Evolutionary conservation across 2,888 invertebrate species (phyloP).

Genomic region (Carpatolechia fugitivella): DNA sequence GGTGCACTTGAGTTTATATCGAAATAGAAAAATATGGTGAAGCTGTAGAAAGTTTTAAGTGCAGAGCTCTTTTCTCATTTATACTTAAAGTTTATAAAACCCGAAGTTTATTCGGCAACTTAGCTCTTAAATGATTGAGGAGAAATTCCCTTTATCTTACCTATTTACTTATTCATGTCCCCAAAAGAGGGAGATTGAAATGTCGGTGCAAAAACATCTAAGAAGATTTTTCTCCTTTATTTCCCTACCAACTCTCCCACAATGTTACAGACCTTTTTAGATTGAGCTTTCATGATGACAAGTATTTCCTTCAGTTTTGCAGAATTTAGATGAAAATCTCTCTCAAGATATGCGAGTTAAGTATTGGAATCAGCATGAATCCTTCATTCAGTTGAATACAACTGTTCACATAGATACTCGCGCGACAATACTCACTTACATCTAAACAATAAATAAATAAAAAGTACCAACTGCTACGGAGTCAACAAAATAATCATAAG

Average conservation of each 20-base stretch:
- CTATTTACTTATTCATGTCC: background rate
- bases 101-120: background rate
- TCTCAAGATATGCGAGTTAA: background rate
- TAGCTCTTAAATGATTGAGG: background rate
- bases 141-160: background rate
- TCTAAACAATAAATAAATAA: too few species aligned
- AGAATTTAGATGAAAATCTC: background rate
- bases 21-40: too few species aligned
- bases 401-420: too few species aligned
- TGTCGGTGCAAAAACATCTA: background rate
- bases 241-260: background rate
- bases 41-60: too few species aligned
- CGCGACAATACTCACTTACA: too few species aligned
- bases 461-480: too few species aligned
- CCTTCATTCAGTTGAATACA: too few species aligned
- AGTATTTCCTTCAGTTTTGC: background rate
- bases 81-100: too few species aligned
- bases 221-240: background rate
- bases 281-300: background rate
- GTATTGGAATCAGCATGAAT: too few species aligned
- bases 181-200: background rate
- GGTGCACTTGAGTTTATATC: background rate
- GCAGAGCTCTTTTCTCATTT: too few species aligned
- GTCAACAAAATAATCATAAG: too few species aligned
- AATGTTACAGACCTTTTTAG: background rate